Evolutionary conservation across 2,888 invertebrate genomes (phyloP).

Genomic region (Tinea semifulvella): DNA sequence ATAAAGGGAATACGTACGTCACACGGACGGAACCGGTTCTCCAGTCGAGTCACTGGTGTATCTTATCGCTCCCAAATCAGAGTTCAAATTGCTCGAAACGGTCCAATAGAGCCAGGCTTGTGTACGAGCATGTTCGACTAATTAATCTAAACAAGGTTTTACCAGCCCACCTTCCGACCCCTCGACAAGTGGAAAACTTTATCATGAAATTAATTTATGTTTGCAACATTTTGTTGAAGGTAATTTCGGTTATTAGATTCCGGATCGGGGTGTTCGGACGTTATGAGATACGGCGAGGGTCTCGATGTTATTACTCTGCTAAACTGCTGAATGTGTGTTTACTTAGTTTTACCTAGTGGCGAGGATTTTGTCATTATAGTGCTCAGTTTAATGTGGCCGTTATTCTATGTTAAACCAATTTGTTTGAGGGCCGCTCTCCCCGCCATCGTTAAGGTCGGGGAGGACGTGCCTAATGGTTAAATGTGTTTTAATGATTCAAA

Average conservation of each 20-base stretch:
- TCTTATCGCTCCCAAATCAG: not conserved
- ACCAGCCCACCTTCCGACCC: conserved; percentile 7
- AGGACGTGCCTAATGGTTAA: no score
- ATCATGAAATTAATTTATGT: conserved; percentile 14
- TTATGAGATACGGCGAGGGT: not conserved
- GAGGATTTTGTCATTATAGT: not conserved
- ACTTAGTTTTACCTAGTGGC: not conserved
- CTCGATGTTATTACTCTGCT: not conserved
- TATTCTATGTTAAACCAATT: no score
- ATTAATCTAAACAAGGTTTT: conserved; percentile 9
- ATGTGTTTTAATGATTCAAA: no score
- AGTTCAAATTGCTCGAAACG: not conserved
- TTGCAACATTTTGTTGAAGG: conserved; percentile 12
- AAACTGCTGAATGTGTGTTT: conserved; percentile 1
- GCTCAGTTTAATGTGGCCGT: no score
- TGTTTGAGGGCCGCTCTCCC: no score
- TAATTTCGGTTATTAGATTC: conserved; percentile 13
- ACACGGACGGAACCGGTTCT: no score
- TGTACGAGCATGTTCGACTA: not conserved
- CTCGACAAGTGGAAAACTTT: conserved; percentile 14
- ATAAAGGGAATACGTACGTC: no score
- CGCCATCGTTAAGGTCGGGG: no score
- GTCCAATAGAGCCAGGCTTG: not conserved
- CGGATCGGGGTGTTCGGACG: not conserved
- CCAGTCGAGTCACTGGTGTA: no score